Evolutionary conservation across 1,140 invertebrate species (phyloP), one percentile per base, ranked within the genome.

Genomic region (Tetramorium alpestre): DNA sequence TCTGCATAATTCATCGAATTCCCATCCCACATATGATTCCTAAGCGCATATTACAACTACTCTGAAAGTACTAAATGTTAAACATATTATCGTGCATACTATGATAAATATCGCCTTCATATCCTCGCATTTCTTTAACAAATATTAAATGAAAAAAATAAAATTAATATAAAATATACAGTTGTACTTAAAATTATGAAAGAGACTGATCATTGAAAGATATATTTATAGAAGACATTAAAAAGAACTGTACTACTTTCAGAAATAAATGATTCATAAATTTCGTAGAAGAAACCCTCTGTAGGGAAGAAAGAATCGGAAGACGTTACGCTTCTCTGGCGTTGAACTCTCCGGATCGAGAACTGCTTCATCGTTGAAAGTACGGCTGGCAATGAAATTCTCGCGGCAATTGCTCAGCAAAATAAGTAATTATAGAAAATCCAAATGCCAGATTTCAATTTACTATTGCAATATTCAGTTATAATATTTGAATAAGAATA

Each of bases 261-360:
- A 25, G 41, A 3, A 65, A 10, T 5, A 18, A 73, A 76, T 44
- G 84, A 87, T 81, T 77, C 22, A 33, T 25, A 58, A 69, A 84
- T 38, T 28, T 51, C 16, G 2, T 8, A n/a, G 47, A 77, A 56
- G 3, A 25, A 49, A 51, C 13, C 11, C 11, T 16, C 0, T 51
- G 33, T 25, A 18, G 33, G 25, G 56, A n/a, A 22, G 3, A 44
- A 18, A 13, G 38, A 70, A 76, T 90, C 49, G 18, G 49, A 51
- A 86, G 51, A 69, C 72, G 82, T 88, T 44, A 67, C 82, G 87
- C 87, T 81, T 86, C 64, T 13, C 89, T 82, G 89, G 87, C 89
- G 81, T 91, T 84, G 89, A 91, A 91, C 87, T 91, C 89, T 77
- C 81, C 82, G 49, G 13, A 60, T 51, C n/a, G 22, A 65, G 47